Base-by-base conservation (phyloP, 2,113 vertebrate species). In the Bos javanicus region DNA sequence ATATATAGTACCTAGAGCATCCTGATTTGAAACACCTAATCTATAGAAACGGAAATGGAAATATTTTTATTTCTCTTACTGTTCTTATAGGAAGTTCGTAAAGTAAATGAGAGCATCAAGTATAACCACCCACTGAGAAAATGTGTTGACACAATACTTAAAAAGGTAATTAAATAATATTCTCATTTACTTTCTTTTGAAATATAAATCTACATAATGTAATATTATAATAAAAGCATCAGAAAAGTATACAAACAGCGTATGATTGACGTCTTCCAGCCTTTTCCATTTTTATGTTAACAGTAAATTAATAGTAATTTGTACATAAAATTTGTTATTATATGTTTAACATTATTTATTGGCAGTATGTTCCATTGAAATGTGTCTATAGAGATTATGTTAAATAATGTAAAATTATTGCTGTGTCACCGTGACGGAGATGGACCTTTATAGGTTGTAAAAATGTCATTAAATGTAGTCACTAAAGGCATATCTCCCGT, bases 111-210 rank as follows among this genome's bases (percentile, higher is more conserved):
- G 95, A 99, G 99, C 76, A 99, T 99, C 96, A 99, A 99, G 94
- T 99, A 99, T 98, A 99, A 99, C 95, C 99, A 99, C 82, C 99
- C 98, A 36, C 96, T 99, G 93, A 99, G 99, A 98, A 99, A 99
- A 98, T 99, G 99, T 97, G 99, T 99, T 90, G 99, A 99, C 96
- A 99, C 99, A 33, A 99, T 99, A 98, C 98, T 99, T 97, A 99
- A 99, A 98, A 99, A 99, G 99, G 99, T 99, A 98, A 99, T 93
- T 39, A 90, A 84, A 76, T 62, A 4, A 59, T 71, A 76, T 25
- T 71, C 25, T 56, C 21, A 50, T 90, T 7, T 95, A 14, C 86
- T 91, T 95, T 46, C 36, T 89, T 95, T 43, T 50, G 56, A 92
- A 87, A 81, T 67, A 60, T 7, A 80, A 30, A 85, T 56, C 93